Base-by-base conservation (phyloP, 2,888 invertebrate species). In the Muschampia plurimacula region DNA sequence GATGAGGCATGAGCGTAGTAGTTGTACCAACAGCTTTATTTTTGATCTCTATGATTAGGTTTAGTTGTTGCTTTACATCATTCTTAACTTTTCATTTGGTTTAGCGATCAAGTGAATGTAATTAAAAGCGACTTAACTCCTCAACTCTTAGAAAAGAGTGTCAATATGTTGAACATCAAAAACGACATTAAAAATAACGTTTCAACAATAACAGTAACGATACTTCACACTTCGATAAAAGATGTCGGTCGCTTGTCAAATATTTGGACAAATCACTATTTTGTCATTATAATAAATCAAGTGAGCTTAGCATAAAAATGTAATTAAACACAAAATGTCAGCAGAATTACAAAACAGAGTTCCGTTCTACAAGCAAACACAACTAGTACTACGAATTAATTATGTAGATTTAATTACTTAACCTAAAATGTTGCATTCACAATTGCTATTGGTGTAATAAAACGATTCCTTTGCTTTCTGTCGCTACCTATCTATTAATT, bases 401-500 rank as follows among this genome's bases (percentile, higher is more conserved):
- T 72, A 72, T 67, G 72, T 72, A 66, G 49, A 72, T 72, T 72
- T 72, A 67, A 67, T 71, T 66, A 62, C 71, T 67, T 62, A 66
- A 71, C 66, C 60, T 60, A 66, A 71, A 71, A 71, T 39, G 59
- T 28, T 65, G 49, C 13, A 72, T 60, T 72, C 71, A 67, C 71
- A 66, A 66, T 57, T 71, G 49, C n/a, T 49, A 60, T 66, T 57
- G 36, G 46, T 22, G 66, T 22, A 49, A 71, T 71, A 52, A 71
- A 71, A 60, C 39, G 9, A 22, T 71, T 66, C 39, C 49, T 66
- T 49, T n/a, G 2, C n/a, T 13, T n/a, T 59, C 32, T 36, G 12
- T 32, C 13, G 2, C 12, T 22, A 10, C 39, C 63, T 71, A 0
- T 49, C 59, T 59, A 28, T 71, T 60, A 5, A 41, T 57, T 65